phyloP scores from a whole-genome alignment of 2,797 vertebrate genomes.

The Sebastes taczanowskii region DNA sequence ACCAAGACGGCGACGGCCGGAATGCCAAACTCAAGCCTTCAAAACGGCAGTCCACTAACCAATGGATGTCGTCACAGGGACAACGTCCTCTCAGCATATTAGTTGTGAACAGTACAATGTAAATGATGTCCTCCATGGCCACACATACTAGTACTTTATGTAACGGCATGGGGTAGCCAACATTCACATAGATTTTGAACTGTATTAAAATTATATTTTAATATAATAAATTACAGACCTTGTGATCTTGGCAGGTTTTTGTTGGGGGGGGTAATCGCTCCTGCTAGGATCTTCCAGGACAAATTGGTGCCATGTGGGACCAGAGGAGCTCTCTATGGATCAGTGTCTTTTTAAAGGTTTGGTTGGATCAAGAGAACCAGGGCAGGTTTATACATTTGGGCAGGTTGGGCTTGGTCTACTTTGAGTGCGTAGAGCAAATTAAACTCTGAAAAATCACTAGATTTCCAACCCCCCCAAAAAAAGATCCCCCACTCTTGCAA shows the following conservation, averaged over 20 bases:
- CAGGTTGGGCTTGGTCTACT: not conserved
- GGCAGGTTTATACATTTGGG: not conserved
- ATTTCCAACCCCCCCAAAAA: not conserved
- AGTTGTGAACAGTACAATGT: not conserved
- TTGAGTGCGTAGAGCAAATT: not conserved
- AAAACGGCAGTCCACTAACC: not conserved
- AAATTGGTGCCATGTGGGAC: not conserved
- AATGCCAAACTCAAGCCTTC: too few relatives aligned
- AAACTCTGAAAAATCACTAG: not conserved
- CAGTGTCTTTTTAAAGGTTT: slow-evolving; percentile 22
- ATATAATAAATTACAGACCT: not conserved
- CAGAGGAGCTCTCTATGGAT: not conserved
- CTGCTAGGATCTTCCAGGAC: not conserved
- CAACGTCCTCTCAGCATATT: not conserved
- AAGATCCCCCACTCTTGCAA: not conserved
- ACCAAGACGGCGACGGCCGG: too few relatives aligned
- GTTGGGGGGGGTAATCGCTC: not conserved
- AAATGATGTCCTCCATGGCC: not conserved
- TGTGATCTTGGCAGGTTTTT: not conserved
- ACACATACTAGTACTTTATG: too few relatives aligned
- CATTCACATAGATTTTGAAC: not conserved
- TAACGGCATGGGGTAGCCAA: too few relatives aligned
- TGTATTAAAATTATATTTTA: not conserved
- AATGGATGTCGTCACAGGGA: not conserved
- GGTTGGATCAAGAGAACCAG: not conserved